Conservation (phyloP, 2,113 vertebrate species). For the Sporophila hypoxantha region DNA sequence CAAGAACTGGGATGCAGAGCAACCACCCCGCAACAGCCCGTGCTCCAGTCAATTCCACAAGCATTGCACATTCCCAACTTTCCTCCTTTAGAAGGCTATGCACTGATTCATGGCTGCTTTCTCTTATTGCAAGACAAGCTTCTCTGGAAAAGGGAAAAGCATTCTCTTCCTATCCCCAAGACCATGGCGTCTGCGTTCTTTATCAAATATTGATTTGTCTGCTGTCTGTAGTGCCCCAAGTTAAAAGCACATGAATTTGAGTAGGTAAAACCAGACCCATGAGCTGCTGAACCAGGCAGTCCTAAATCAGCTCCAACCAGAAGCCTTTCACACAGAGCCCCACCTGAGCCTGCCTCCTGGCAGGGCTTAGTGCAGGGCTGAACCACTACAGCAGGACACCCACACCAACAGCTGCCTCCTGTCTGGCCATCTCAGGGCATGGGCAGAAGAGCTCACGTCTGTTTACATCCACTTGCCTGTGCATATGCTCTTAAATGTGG, state of each 20-base stretch:
- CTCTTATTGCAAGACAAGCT: neutral
- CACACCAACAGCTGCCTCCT: neutral
- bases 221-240: neutral
- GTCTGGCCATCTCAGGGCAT: conserved; percentile 32
- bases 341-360: neutral
- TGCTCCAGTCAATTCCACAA: neutral
- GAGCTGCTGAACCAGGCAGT: neutral
- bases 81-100: neutral
- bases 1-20: neutral
- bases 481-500: neutral
- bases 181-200: neutral
- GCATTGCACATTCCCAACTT: neutral
- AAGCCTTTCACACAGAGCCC: neutral
- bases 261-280: neutral
- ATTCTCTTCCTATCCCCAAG: neutral
- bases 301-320: neutral
- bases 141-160: neutral
- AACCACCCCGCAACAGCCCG: accelerated
- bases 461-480: neutral
- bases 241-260: neutral
- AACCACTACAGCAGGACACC: neutral
- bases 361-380: neutral
- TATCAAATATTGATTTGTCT: conserved; percentile 5
- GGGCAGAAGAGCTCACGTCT: neutral
- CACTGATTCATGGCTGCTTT: neutral